Evolutionary conservation across 2,797 vertebrate species (phyloP).

Genomic region (Champsocephalus gunnari): DNA sequence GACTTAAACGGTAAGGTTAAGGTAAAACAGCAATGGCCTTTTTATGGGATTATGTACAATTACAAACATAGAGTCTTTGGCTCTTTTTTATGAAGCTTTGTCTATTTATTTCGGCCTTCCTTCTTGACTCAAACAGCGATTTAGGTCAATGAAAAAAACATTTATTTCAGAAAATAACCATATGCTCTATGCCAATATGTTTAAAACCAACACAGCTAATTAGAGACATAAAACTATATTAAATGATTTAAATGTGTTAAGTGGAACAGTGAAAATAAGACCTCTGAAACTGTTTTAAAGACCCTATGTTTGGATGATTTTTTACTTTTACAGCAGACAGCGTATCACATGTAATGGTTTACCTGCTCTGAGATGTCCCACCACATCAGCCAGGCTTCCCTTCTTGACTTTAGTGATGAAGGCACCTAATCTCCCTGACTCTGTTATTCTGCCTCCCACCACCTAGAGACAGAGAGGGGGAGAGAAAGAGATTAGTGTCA

Average conservation of each 20-base stretch:
- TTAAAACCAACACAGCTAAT: too few relatives aligned
- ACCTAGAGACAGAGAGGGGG: constrained; percentile 82
- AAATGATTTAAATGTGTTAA: too few relatives aligned
- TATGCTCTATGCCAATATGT: too few relatives aligned
- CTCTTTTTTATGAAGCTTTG: too few relatives aligned
- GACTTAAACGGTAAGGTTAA: neutral
- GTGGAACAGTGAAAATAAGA: neutral
- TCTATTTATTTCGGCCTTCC: too few relatives aligned
- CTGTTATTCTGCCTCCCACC: constrained; percentile 97
- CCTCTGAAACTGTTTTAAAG: neutral
- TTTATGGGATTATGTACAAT: too few relatives aligned
- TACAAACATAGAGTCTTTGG: too few relatives aligned
- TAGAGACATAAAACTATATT: too few relatives aligned
- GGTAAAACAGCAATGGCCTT: too few relatives aligned
- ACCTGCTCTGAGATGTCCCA: constrained; percentile 98
- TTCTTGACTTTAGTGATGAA: constrained; percentile 99
- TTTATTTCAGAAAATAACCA: too few relatives aligned
- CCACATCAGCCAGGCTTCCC: constrained; percentile 97
- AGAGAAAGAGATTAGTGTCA: constrained; percentile 9
- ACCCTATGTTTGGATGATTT: neutral
- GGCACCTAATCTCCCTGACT: constrained; percentile 96
- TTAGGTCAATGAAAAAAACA: too few relatives aligned
- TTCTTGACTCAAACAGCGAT: too few relatives aligned
- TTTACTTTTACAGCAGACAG: neutral
- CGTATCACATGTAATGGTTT: neutral